Evolutionary conservation across 2,888 invertebrate genomes (phyloP).

Genomic region (Alsophila aescularia): DNA sequence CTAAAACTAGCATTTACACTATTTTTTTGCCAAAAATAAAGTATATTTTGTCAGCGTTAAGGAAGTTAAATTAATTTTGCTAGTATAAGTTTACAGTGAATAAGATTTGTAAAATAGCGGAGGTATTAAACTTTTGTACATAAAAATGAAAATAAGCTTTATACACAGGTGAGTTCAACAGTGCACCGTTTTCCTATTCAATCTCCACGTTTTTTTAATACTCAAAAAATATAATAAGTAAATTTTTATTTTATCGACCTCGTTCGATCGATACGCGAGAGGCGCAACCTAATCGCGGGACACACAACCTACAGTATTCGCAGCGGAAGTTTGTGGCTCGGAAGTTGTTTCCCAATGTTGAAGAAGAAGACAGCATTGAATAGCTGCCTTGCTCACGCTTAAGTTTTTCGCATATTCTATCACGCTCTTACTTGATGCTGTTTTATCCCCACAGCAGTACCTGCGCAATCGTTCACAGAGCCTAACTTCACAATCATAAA

Average conservation of each 20-base stretch:
- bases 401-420: no score
- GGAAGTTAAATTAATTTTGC: constrained; percentile 19
- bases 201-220: constrained; percentile 19
- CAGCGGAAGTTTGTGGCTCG: no score
- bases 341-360: no score
- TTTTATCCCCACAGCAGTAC: no score
- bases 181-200: constrained; percentile 24
- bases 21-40: constrained; percentile 9
- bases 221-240: constrained; percentile 35
- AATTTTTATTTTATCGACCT: constrained; percentile 24
- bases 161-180: constrained; percentile 30
- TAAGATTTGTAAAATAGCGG: constrained; percentile 26
- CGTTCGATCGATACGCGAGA: constrained; percentile 22
- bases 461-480: no score
- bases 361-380: no score
- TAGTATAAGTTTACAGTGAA: constrained; percentile 26
- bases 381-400: no score
- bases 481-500: no score
- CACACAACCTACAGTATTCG: no score
- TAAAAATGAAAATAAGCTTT: constrained; percentile 37
- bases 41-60: constrained; percentile 14
- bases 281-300: neutral
- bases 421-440: no score
- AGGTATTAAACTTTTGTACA: constrained; percentile 37
- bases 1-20: no score